Evolutionary conservation across 2,888 invertebrate species (phyloP), one percentile per base, ranked within the genome.

Genomic region (Hirtodrosophila confusa): DNA sequence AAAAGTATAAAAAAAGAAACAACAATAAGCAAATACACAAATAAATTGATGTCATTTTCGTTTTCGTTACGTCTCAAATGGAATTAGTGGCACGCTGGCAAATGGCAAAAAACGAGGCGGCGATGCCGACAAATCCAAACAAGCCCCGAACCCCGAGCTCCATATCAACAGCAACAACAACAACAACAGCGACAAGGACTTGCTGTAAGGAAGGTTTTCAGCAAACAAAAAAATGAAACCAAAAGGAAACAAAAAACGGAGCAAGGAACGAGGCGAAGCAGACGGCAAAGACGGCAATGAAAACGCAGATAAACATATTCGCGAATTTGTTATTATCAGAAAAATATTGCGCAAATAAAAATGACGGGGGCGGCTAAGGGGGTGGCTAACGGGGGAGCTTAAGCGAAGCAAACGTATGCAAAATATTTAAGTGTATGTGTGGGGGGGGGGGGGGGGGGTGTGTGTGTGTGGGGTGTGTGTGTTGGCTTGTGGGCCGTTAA

Each of bases 311-410:
- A 88, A 87, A 87, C 86, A 87, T 88, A 88, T 87, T 86, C 88
- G 86, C 88, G 88, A 87, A 88, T 88, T 88, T 88, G 88, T 87
- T 87, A 84, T 84, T 88, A 88, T 88, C 86, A 88, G 83, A 83
- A 88, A 84, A 88, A 84, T 84, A 86, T 88, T 85, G 88, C 72
- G 68, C 84, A 68, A 88, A 88, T 86, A 80, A 83, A 67, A 57
- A 79, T 58, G 44, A 57, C 60, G 47, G 65, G 56, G 51, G 48
- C 40, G 31, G 24, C 3, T 7, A 12, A 7, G 40, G 33, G 24
- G 12, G n/a, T n/a, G n/a, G n/a, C n/a, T n/a, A n/a, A n/a, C n/a
- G n/a, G 11, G 17, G 29, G 54, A 41, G 57, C 71, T 69, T 71
- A 82, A 82, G 37, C 40, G 67, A 45, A 45, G 60, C 47, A 36